These are phyloP conservation scores for Prinia subflava DNA, from an alignment of 2,113 vertebrate species.

Conservation along the genomic window DNA sequence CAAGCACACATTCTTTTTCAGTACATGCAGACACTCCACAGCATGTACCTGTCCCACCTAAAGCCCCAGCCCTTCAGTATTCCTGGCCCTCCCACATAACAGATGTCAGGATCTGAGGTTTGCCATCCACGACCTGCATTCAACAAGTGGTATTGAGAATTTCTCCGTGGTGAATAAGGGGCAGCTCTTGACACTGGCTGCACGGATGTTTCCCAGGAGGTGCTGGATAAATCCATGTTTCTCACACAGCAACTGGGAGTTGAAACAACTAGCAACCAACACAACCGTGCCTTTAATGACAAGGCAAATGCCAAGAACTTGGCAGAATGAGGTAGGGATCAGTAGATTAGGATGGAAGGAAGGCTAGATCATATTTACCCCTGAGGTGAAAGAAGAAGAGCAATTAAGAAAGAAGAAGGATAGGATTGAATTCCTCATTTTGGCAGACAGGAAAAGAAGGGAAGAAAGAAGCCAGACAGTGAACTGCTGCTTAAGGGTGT, in stretches of 20 bases:
- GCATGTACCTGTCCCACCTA: not conserved
- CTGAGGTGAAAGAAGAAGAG: not conserved
- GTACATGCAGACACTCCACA: not conserved
- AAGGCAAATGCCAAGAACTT: not conserved
- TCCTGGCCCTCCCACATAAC: not conserved
- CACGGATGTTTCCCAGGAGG: not conserved
- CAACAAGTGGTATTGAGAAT: not conserved
- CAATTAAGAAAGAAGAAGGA: not conserved
- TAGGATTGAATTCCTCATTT: not conserved
- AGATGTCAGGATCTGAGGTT: not conserved
- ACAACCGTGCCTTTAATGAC: not conserved
- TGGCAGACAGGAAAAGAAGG: not conserved
- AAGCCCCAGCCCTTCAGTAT: not conserved
- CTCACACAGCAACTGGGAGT: not conserved
- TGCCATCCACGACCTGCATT: rapidly evolving
- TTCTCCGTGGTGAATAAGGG: not conserved
- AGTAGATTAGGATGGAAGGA: not conserved
- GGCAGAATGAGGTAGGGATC: not conserved
- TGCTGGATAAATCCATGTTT: not conserved
- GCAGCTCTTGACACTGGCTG: not conserved
- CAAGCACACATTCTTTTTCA: not conserved
- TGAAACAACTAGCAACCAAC: not conserved
- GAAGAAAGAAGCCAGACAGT: not conserved
- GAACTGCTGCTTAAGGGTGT: not conserved
- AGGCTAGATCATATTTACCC: not conserved